A percentile compares a stretch with the other conserved stretches of the same genome.
Evolutionary conservation across 2,113 vertebrate species (phyloP).

Genomic region (Rhabdornis inornatus): DNA sequence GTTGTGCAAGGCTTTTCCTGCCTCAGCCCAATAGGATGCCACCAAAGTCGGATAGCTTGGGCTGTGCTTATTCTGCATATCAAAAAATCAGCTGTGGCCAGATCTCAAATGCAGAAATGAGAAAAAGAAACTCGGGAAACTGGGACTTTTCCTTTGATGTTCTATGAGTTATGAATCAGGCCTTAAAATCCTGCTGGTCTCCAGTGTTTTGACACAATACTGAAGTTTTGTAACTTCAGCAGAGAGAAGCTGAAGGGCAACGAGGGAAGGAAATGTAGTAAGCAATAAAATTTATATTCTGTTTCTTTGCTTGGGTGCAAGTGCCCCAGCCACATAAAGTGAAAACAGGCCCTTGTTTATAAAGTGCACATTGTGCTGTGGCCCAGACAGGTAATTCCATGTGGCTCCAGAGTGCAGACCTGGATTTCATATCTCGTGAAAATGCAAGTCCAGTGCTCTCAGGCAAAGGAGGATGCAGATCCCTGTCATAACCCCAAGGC

Average conservation of each 20-base stretch:
- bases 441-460: accelerated
- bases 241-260: neutral
- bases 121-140: neutral
- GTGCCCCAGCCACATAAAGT: neutral
- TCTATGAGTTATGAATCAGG: neutral
- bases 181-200: neutral
- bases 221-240: neutral
- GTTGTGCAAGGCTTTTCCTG: neutral
- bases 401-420: neutral
- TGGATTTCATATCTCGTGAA: neutral
- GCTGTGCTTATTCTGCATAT: neutral
- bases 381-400: neutral
- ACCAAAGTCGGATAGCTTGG: neutral
- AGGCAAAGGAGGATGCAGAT: neutral
- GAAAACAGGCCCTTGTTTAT: neutral
- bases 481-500: neutral
- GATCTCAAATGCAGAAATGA: neutral
- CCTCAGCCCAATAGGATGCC: neutral
- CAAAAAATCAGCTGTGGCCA: neutral
- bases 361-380: accelerated
- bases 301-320: neutral
- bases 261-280: neutral
- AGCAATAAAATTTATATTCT: neutral
- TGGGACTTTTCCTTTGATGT: neutral
- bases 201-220: neutral